Conservation (phyloP, 2,113 vertebrate genomes). For the Elachura formosa region DNA sequence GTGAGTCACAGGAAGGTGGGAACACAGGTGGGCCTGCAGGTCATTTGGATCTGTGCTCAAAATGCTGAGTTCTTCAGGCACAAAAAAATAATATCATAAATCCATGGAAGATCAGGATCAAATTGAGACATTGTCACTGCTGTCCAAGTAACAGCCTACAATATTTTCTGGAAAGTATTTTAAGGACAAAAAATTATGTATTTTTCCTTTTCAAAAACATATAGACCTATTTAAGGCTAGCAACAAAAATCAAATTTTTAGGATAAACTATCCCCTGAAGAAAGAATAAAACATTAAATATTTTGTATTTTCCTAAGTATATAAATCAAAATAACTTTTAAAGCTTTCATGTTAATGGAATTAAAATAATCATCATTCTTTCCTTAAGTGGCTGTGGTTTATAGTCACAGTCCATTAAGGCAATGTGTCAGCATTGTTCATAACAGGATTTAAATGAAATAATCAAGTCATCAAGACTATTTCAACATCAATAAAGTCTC, state of each 20-base stretch:
- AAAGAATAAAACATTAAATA: not conserved
- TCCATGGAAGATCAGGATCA: not conserved
- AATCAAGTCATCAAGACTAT: conserved; percentile 32
- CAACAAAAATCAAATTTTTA: not conserved
- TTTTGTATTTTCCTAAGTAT: not conserved
- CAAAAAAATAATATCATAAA: not conserved
- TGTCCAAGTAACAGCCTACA: not conserved
- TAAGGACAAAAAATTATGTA: not conserved
- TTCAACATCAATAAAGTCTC: conserved; percentile 45
- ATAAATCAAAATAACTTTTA: not conserved
- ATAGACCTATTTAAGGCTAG: not conserved
- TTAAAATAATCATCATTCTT: conserved; percentile 13
- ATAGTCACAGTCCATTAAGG: conserved; percentile 43
- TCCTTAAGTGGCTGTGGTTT: not conserved
- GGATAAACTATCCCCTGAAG: not conserved
- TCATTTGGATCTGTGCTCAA: not conserved
- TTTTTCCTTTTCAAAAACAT: not conserved
- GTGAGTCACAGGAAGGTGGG: not conserved
- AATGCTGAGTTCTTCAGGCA: not conserved
- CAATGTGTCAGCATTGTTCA: conserved; percentile 19
- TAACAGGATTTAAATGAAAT: conserved; percentile 54
- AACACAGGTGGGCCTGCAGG: not conserved
- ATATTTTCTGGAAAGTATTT: not conserved
- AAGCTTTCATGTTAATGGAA: not conserved
- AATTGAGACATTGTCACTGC: not conserved